Base-by-base conservation (phyloP, 2,113 vertebrate genomes). In the Ranitomeya variabilis region DNA sequence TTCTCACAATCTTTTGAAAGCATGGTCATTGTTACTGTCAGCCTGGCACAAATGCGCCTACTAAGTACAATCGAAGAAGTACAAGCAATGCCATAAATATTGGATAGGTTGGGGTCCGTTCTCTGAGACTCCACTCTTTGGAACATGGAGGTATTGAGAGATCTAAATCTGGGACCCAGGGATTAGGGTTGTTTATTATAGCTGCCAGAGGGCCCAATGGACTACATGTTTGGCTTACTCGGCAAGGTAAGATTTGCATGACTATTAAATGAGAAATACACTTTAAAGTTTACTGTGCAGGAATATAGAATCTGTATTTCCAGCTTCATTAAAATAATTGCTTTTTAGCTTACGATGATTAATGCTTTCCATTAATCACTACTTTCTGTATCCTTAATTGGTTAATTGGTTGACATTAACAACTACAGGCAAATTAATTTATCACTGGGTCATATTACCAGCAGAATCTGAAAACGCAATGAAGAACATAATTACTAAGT, bases 341-440 rank as follows among this genome's bases (percentile, higher is more conserved):
- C 62, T 62, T 83, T 14, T 45, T 45, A 83, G 37, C 21, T n/a
- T n/a, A 54, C 81, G 23, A 21, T 83, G 81, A 83, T 83, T 67
- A 83, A 83, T 83, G 81, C 52, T 37, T 83, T 83, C 45, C 19
- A 83, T 83, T 83, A 64, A 83, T 83, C 81, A 83, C 81, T 69
- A 51, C 81, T 67, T 19, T 83, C 81, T 14, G 21, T 52, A 83
- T 83, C 21, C 12, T 83, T 83, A 83, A 83, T 83, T 83, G 81
- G 81, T 83, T 83, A 83, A 83, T 83, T 83, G 59, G 81, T 83
- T 83, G 81, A 83, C 81, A 83, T 83, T 83, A 83, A 83, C 66
- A 83, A 83, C 64, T 64, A 62, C 37, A 67, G 81, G 81, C 81
- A 83, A 83, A 83, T 83, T 45, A 83, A 83, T 83, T 83, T 69